Evolutionary conservation across 2,113 vertebrate species (phyloP).

Genomic region (Strix aluco): DNA sequence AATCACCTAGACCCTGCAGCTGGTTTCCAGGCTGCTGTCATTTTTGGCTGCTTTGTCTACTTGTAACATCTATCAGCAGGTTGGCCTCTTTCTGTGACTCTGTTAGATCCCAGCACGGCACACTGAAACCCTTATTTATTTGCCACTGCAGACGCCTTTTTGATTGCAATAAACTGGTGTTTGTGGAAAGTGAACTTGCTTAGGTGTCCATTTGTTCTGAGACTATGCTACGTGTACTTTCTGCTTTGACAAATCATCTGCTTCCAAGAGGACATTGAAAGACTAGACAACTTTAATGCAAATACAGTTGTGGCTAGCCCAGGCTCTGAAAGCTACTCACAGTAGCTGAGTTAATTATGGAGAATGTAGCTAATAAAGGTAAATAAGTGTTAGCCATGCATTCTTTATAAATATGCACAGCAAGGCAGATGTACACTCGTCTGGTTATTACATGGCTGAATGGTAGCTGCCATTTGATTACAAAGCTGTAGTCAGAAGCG

Average conservation of each 20-base stretch:
- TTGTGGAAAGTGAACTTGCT: neutral
- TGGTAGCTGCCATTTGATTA: constrained; percentile 10
- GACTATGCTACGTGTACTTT: fast-evolving
- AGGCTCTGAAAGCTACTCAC: neutral
- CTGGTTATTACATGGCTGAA: constrained; percentile 15
- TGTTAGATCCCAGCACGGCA: fast-evolving
- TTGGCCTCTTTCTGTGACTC: neutral
- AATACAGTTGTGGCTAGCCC: neutral
- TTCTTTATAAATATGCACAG: neutral
- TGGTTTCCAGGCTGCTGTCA: neutral
- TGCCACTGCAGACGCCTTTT: neutral
- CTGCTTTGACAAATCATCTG: neutral
- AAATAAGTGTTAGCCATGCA: neutral
- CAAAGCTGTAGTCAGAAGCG: neutral
- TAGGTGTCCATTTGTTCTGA: neutral
- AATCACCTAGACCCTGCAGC: no score
- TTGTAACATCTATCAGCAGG: neutral
- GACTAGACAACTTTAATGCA: neutral
- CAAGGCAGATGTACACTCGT: neutral
- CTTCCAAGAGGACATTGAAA: neutral
- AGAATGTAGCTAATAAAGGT: neutral
- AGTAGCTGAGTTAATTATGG: neutral
- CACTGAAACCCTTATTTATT: neutral
- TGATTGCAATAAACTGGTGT: neutral
- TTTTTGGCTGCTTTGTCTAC: neutral